Evolutionary conservation across 2,113 vertebrate species (phyloP).

Genomic region (Sinosuthora webbiana): DNA sequence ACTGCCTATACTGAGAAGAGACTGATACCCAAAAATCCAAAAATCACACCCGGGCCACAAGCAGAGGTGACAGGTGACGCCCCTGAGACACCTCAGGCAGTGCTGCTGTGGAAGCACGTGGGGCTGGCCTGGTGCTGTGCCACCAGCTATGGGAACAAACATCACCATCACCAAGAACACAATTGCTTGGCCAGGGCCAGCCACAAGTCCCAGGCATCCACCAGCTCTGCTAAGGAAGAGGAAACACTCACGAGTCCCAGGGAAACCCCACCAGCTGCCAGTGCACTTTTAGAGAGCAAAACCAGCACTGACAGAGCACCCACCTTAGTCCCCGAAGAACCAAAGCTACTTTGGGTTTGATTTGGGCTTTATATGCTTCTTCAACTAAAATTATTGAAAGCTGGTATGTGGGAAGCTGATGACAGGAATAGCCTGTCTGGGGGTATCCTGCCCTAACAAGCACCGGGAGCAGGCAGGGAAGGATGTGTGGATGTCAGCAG

Average conservation of each 20-base stretch:
- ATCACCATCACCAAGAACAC: accelerated
- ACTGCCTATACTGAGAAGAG: not conserved
- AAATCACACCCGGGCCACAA: not conserved
- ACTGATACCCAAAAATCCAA: not conserved
- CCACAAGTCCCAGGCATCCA: accelerated
- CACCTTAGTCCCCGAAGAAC: accelerated
- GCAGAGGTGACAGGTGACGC: not conserved
- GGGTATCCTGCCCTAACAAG: not conserved
- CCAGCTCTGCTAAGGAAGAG: not conserved
- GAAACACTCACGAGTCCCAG: not conserved
- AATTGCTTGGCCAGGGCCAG: not conserved
- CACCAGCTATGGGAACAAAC: not conserved
- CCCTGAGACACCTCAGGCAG: not conserved
- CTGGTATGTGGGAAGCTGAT: not conserved
- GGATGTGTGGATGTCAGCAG: not conserved
- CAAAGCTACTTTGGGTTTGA: not conserved
- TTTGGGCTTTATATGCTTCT: not conserved
- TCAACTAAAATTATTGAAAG: not conserved
- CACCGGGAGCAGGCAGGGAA: not conserved
- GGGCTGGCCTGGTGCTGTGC: not conserved
- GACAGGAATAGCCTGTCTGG: not conserved
- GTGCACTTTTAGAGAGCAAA: accelerated
- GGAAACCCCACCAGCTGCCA: not conserved
- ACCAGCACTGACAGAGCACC: not conserved
- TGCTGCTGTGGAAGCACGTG: not conserved